Base-by-base conservation (phyloP, 2,113 vertebrate genomes). In the Neolamprologus hecqui region DNA sequence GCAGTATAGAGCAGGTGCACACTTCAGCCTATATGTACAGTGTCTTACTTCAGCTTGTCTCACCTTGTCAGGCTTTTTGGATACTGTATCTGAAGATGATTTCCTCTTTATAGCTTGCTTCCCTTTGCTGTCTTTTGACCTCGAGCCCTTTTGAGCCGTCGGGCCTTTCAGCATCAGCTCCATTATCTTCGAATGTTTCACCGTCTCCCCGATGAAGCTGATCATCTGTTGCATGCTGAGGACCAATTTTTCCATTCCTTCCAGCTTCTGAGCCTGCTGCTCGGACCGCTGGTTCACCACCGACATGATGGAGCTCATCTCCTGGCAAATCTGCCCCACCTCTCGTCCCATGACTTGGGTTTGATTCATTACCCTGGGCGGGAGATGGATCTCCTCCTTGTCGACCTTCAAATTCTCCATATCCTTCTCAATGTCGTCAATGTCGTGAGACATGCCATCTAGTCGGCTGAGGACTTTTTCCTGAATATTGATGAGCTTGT, bases 171-270 rank as follows among this genome's bases (percentile, higher is more conserved):
- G 93, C 90, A 96, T 93, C 88, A 96, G 93, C 83, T 97, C 96
- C 87, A 94, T 96, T 42, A 97, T 92, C 83, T 92, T 87, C 37
- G 96, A 97, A 15, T 93, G 95, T 94, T 97, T 98, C 85, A 98
- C 95, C 2, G 94, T 97, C 89, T 98, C 97, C 75, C 95, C 94
- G 6, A 98, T 95, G 93, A 97, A 97, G 93, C 96, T 91, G 92
- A 98, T 94, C 58, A 97, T 96, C 90, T 97, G 96, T 91, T 98
- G 97, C 87, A 98, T 96, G 87, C 96, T 96, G 53, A 96, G 95
- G 85, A 98, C 96, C 86, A 97, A 93, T 80, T 96, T 96, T 81
- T 98, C 97, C 93, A 98, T 96, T 73, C 97, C 97, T 49, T 98
- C 97, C 53, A 98, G 91, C 89, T 97, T 98, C 91, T 96, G 96